phyloP scores from a whole-genome alignment of 2,113 vertebrate genomes.

The Columba janthina region DNA sequence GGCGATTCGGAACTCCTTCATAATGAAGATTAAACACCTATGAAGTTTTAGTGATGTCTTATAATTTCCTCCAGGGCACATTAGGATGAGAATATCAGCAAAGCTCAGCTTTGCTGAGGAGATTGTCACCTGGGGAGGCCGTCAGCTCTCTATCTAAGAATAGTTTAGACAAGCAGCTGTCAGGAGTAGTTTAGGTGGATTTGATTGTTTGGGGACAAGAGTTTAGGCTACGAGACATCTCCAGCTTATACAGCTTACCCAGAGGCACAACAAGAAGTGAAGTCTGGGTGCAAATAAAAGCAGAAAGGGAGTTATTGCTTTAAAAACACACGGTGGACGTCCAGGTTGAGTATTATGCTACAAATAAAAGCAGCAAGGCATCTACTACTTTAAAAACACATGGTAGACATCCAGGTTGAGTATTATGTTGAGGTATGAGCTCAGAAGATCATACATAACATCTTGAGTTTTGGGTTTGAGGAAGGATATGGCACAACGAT shows the following conservation, averaged over 20 bases:
- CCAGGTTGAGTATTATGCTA: neutral
- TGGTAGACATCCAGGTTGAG: accelerated
- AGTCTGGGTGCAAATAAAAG: neutral
- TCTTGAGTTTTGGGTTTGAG: neutral
- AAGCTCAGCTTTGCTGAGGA: neutral
- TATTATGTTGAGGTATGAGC: neutral
- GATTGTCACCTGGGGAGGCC: neutral
- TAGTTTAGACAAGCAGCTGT: conserved; percentile 21
- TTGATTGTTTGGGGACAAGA: neutral
- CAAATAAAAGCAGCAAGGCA: neutral
- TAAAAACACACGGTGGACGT: accelerated
- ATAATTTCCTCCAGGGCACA: neutral
- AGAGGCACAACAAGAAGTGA: neutral
- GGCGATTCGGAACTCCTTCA: accelerated
- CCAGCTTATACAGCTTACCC: neutral
- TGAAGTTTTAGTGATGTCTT: neutral
- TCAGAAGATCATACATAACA: neutral
- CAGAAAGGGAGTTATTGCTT: neutral
- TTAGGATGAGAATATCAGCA: neutral
- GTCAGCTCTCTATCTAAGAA: neutral
- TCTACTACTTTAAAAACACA: neutral
- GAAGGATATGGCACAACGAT: too few species aligned
- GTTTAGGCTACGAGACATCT: neutral
- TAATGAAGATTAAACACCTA: neutral
- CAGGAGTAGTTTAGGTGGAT: conserved; percentile 3